Percentiles rank a stretch among this genome's conserved stretches.
phyloP scores from a whole-genome alignment of 64 coral and sea anemone genomes.

The Montipora capricornis region DNA sequence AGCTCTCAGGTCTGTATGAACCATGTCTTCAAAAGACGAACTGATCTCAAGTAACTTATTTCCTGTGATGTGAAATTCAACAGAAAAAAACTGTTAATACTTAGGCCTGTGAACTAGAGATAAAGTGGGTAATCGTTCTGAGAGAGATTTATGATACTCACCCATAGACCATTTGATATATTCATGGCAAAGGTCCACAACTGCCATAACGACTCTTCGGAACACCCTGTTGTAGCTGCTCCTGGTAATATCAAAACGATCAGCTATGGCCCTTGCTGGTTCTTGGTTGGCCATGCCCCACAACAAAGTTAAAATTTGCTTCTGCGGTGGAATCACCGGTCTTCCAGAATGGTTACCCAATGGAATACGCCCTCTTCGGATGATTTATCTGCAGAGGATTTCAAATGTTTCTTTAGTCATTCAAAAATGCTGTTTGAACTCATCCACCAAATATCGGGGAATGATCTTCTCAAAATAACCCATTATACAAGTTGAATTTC shows the following conservation, averaged over 20 bases:
- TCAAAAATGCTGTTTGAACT: too few relatives aligned
- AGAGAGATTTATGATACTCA: neutral
- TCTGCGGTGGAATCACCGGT: slow-evolving; percentile 39
- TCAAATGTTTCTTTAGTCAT: neutral
- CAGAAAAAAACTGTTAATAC: neutral
- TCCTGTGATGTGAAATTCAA: neutral
- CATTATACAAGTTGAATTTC: too few relatives aligned
- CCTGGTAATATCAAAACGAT: slow-evolving; percentile 48
- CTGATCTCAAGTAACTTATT: neutral
- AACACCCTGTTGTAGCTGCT: slow-evolving; percentile 60
- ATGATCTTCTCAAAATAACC: too few relatives aligned
- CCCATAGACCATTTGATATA: slow-evolving; percentile 61
- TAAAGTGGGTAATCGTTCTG: neutral
- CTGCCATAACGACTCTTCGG: slow-evolving; percentile 23
- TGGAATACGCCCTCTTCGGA: neutral
- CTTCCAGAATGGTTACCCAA: slow-evolving; percentile 36
- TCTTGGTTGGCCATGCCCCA: slow-evolving; percentile 55
- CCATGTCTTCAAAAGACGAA: too few relatives aligned
- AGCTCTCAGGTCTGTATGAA: too few relatives aligned
- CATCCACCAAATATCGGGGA: too few relatives aligned
- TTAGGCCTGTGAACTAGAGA: neutral
- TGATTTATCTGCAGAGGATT: too few relatives aligned
- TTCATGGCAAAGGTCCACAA: neutral
- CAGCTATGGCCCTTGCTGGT: slow-evolving; percentile 8
- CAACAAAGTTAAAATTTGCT: slow-evolving; percentile 50